These are phyloP conservation scores for Pygocentrus nattereri DNA, from an alignment of 2,797 vertebrate species.

Conservation along the genomic window DNA sequence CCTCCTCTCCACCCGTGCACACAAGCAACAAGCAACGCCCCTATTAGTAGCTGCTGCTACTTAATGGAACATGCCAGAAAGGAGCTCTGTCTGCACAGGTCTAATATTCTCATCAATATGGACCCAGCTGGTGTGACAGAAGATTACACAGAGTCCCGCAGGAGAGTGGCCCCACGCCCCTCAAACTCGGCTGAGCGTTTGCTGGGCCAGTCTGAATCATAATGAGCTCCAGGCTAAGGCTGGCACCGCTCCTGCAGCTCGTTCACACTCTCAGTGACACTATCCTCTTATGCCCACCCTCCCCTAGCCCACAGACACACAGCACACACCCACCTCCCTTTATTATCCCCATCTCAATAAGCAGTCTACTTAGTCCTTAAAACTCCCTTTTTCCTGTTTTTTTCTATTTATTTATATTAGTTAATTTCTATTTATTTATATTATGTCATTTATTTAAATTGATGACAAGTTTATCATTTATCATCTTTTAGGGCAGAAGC, in stretches of 20 bases:
- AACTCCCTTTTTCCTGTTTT: background rate
- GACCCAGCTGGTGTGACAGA: conserved; percentile 62
- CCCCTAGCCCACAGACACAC: background rate
- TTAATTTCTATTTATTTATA: too few relatives aligned
- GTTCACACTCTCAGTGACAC: conserved; percentile 40
- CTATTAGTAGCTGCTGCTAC: conserved; percentile 28
- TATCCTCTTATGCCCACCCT: conserved; percentile 16
- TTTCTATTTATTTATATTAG: background rate
- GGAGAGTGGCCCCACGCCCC: conserved; percentile 55
- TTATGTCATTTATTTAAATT: too few relatives aligned
- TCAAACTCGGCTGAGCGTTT: conserved; percentile 50
- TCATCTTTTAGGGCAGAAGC: background rate
- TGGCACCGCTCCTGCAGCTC: conserved; percentile 46
- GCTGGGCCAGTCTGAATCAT: conserved; percentile 52
- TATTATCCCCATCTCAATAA: conserved; percentile 1
- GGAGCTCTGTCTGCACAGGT: conserved; percentile 33
- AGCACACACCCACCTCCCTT: background rate
- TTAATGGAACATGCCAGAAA: conserved; percentile 50
- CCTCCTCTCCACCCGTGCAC: background rate
- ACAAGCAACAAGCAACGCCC: background rate
- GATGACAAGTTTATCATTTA: background rate
- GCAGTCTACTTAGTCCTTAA: background rate
- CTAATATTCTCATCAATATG: conserved; percentile 61
- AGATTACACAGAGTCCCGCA: conserved; percentile 61
- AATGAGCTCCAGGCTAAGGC: conserved; percentile 53